Base-by-base conservation (phyloP, 1,140 invertebrate genomes). In the Aphaenogaster floridana region DNA sequence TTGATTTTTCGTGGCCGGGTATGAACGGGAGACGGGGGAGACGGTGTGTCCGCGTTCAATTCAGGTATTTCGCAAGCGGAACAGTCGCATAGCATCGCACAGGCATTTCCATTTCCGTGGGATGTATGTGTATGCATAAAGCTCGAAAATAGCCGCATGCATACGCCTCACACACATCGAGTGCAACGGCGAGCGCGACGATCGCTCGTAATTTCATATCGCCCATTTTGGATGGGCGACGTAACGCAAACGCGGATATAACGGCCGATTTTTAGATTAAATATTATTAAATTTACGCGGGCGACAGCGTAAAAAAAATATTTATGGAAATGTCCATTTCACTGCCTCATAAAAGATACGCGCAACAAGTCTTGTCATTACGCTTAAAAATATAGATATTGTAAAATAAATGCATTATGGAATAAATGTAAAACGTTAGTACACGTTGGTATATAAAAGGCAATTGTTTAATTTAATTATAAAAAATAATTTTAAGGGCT, bases 31-130 rank as follows among this genome's bases (percentile, higher is more conserved):
- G 15, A 15, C 7, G 13, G 63, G 45, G 42, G 61, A n/a, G n/a
- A 78, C 8, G 64, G 42, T 9, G 72, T n/a, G 84, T 64, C 42
- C 39, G 17, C 63, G 71, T 61, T 63, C 64, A 50, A 77, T 68
- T 52, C 66, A 50, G 68, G 52, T 76, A 76, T 85, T 72, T 59
- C 64, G 83, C 39, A 72, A 78, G 64, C 87, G 87, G 59, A 86
- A 78, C 87, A 78, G 87, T 54, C 84, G 74, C 64, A 57, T 63
- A 54, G 42, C 45, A 64, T 76, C 42, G 81, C 63, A 15, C 63
- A 71, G 48, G 64, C 86, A 86, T 88, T 88, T 78, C 86, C 86
- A 88, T 88, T 88, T 88, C 87, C 87, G 87, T 21, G 42, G 42
- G 13, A 50, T 50, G 42, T 48, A 15, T 50, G 42, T 69, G 21